Base-by-base conservation (phyloP, 2,113 vertebrate species). In the Cinclus mexicanus region DNA sequence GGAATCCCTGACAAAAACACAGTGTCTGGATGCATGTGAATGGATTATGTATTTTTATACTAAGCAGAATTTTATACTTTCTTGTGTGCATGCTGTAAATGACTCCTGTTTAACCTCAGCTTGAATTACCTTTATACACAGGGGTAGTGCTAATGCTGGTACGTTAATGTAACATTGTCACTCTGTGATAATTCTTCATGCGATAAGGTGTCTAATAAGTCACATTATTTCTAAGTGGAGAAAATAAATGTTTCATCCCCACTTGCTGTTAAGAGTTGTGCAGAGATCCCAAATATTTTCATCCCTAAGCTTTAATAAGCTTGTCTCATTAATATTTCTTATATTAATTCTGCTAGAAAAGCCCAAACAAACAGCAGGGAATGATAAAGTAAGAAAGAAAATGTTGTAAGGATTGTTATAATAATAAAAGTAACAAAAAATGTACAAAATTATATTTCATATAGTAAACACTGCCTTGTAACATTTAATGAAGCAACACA, bases 401-500 rank as follows among this genome's bases (percentile, higher is more conserved):
- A 90, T 84, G 29, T 83, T 86, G 82, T 70, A 90, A 82, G 82
- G 39, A 91, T 95, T 90, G 85, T 97, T 93, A 83, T 61, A 86
- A 94, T 95, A 94, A 90, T 96, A 97, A 96, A 95, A 96, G 95
- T 96, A 94, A 95, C 95, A 96, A 96, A 97, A 97, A 96, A 89
- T 85, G 67, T 92, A 82, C 81, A 93, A 94, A 97, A 96, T 89
- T 72, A 70, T 87, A 75, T 97, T 96, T 97, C 77, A 93, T 92
- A 77, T 63, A 83, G 42, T 94, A 92, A 86, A 95, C 60, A 82
- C 72, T 70, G 71, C 46, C 44, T 97, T 90, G 44, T 93, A 94
- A 72, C 72, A 92, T 94, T 97, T 98, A 98, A 97, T 97, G 97
- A 97, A 98, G 93, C 82, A 96, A 94, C 97, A 97, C 97, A 98